Base-by-base conservation (phyloP, 2,888 invertebrate species). In the Cataglyphis altisquamis region DNA sequence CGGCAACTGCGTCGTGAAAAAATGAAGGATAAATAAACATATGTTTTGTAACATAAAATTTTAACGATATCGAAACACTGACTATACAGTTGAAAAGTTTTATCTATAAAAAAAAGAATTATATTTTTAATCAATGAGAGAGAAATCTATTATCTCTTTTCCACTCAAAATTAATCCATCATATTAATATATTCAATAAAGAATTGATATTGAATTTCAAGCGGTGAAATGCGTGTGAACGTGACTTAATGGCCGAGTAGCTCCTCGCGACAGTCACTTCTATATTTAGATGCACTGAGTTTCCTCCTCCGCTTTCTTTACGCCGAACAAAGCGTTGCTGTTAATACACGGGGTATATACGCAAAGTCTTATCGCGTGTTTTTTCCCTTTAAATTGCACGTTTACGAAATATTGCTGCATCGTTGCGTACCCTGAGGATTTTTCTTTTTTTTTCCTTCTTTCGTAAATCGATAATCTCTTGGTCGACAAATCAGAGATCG, bases 211-310 rank as follows among this genome's bases (percentile, higher is more conserved):
- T 21, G 55, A 32, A 70, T 55, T 72, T 55, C 32, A n/a, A 68
- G n/a, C 9, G 25, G 41, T 25, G 52, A 52, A 52, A 52, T n/a
- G 52, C 52, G 86, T 91, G 91, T 90, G 92, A 90, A 90, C 87
- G 91, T 84, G 84, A 91, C 91, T 91, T 91, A 92, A 93, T 90
- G 90, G 90, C 86, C 86, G 86, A 52, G 91, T 92, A 91, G 90
- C 92, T 91, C 90, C 89, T 90, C 90, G 89, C 91, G 92, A 93
- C 93, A 93, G 93, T 95, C 94, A 94, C 92, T 93, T 93, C 94
- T 94, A 94, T 94, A 93, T 94, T 94, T 94, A 94, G 94, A 94
- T 94, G 92, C 91, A 92, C 91, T 91, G 91, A 91, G 92, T 92
- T 92, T 93, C 92, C 92, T 93, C 92, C 92, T 93, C 91, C 92